Evolutionary conservation across 2,888 invertebrate genomes (phyloP).

Genomic region (Pteria penguin): DNA sequence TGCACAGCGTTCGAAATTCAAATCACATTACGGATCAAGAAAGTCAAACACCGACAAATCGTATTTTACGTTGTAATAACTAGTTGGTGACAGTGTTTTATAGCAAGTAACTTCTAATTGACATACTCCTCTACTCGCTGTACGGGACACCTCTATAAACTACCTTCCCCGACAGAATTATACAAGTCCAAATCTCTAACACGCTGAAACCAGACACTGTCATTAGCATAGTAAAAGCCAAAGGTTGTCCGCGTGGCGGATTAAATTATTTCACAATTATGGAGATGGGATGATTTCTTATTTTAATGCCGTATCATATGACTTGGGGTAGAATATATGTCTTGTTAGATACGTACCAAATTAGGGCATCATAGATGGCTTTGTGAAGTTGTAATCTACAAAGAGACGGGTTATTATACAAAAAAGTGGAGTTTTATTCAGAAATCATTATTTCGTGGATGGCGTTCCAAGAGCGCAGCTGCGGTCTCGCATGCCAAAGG

Average conservation of each 20-base stretch:
- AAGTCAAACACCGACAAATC: too few relatives aligned
- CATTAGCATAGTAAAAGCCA: not conserved
- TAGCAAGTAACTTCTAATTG: not conserved
- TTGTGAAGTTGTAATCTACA: not conserved
- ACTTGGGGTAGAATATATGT: too few relatives aligned
- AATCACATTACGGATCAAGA: too few relatives aligned
- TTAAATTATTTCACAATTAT: not conserved
- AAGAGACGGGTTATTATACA: too few relatives aligned
- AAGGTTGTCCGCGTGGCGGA: not conserved
- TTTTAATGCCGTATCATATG: not conserved
- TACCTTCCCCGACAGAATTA: not conserved
- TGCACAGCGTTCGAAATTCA: too few relatives aligned
- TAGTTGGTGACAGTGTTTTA: not conserved
- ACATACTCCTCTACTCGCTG: not conserved
- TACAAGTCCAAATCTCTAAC: too few relatives aligned
- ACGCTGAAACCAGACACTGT: not conserved
- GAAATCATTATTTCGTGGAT: too few relatives aligned
- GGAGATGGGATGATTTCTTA: not conserved
- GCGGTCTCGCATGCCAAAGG: too few relatives aligned
- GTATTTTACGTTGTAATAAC: not conserved
- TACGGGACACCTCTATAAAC: not conserved
- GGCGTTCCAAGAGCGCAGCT: too few relatives aligned
- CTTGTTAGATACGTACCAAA: not conserved
- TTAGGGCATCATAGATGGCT: not conserved
- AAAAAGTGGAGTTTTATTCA: too few relatives aligned